Evolutionary conservation across 2,113 vertebrate genomes (phyloP).

Genomic region (Speoplatyrhinus poulsoni): DNA sequence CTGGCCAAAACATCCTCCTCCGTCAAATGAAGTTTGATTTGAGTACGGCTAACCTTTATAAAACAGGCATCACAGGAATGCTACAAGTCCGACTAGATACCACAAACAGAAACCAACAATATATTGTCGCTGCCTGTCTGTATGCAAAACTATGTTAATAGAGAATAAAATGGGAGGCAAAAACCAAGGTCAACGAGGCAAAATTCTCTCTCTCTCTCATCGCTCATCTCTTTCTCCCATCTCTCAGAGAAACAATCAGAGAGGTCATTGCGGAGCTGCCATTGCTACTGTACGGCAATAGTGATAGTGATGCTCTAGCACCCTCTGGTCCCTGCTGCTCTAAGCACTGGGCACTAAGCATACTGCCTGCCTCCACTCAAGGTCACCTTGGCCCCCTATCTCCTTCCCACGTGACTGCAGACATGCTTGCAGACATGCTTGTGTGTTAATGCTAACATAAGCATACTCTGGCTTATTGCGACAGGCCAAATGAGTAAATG

Average conservation of each 20-base stretch:
- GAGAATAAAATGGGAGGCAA: background rate
- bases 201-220: constrained; percentile 12
- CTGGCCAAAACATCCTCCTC: too few species aligned
- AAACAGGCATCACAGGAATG: too few species aligned
- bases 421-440: background rate
- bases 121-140: background rate
- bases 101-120: too few species aligned
- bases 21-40: too few species aligned
- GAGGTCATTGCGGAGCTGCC: constrained; percentile 5
- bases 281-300: constrained; percentile 28
- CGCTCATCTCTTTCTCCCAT: background rate
- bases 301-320: background rate
- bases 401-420: background rate
- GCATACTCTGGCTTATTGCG: background rate
- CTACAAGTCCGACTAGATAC: too few species aligned
- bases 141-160: background rate
- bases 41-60: too few species aligned
- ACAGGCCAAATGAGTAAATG: too few species aligned
- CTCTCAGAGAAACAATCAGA: constrained; percentile 19
- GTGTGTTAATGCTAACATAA: background rate
- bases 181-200: constrained; percentile 14
- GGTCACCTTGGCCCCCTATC: constrained; percentile 39
- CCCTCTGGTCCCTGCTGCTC: background rate
- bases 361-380: constrained; percentile 10
- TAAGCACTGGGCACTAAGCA: constrained; percentile 10